These are phyloP conservation scores for Dromiciops gliroides DNA, from an alignment of 2,113 vertebrate species.

Conservation along the genomic window DNA sequence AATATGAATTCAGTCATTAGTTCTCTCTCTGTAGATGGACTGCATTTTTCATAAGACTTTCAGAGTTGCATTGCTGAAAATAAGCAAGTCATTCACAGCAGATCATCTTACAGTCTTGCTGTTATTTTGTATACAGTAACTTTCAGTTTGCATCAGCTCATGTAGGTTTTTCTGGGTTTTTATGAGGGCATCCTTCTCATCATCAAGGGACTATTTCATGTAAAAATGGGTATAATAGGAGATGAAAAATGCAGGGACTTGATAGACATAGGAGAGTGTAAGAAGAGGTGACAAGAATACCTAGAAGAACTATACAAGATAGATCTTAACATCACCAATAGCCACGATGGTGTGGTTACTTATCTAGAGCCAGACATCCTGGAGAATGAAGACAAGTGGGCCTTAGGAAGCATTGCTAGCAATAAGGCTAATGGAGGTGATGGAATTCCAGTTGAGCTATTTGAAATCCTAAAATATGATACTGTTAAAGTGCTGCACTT, in stretches of 20 bases:
- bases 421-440: not conserved
- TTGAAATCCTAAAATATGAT: no score
- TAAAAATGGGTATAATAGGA: not conserved
- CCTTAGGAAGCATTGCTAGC: not conserved
- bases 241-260: not conserved
- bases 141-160: no score
- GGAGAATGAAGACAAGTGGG: not conserved
- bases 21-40: no score
- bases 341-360: not conserved
- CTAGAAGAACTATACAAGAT: not conserved
- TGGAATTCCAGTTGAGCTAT: not conserved
- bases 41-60: no score
- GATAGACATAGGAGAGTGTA: not conserved
- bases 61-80: no score
- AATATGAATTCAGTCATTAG: no score
- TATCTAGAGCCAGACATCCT: not conserved
- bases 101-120: no score
- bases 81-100: no score
- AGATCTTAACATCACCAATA: not conserved
- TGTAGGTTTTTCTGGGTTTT: no score
- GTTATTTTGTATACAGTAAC: no score
- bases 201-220: not conserved
- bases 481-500: not conserved
- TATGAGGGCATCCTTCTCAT: no score
- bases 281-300: not conserved